Base-by-base conservation (phyloP, 1,140 invertebrate genomes). In the Neuroterus valhalla region DNA sequence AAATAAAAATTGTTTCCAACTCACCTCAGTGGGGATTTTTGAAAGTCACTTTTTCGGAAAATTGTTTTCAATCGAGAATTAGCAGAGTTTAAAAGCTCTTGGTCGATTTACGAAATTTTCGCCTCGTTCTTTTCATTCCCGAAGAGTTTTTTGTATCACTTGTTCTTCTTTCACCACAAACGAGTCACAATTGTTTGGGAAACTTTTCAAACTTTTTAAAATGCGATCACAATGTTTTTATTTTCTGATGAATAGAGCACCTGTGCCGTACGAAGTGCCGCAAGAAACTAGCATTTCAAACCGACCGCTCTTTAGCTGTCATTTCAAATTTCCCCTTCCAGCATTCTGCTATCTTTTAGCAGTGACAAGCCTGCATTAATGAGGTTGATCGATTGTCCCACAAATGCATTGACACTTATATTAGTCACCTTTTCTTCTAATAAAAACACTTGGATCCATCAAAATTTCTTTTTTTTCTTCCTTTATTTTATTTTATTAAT, bases 211-310 rank as follows among this genome's bases (percentile, higher is more conserved):
- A 44, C 42, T 45, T 15, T 68, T 31, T 38, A 1, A 55, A 66
- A 17, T 68, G 17, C 11, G 15, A 44, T 72, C 2, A 50, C 12
- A 45, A 48, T 50, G 66, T 69, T 44, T 44, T 67, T 67, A 3
- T 74, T 55, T 17, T 17, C 4, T 44, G 52, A 31, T 14, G 21
- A 43, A 8, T 15, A 11, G 66, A 48, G 48, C 71, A 79, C 62
- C 71, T 77, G 80, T 42, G 44, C 72, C 45, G 79, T 62, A 74
- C 72, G 77, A 76, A 80, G 77, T 75, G 45, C 78, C 68, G 79
- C 78, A 80, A 75, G 76, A 82, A 82, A 84, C 81, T 86, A 81
- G 80, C 78, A 83, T 85, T 84, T 83, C 77, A 74, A 84, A 82
- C 71, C 74, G 76, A 74, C 75, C 66, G 74, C 70, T 78, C 77